Conservation (phyloP, 92 coral and sea anemone genomes). For the Anthopleura xanthogrammica region DNA sequence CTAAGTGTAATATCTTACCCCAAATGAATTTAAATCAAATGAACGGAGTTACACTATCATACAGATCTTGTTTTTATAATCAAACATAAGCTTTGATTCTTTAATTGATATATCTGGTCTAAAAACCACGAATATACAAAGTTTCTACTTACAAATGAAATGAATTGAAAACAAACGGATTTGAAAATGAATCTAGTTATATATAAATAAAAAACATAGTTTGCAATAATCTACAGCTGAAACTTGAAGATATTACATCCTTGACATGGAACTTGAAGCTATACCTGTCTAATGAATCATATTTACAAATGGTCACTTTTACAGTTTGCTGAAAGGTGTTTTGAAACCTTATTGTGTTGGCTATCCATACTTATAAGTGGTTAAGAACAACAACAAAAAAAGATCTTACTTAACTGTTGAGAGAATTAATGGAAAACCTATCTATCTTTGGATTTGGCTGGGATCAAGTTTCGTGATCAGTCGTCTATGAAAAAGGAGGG, state of each 20-base stretch:
- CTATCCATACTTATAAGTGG: not conserved
- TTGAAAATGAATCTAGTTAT: not conserved
- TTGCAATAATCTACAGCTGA: not conserved
- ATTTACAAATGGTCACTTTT: not conserved
- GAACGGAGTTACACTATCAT: not conserved
- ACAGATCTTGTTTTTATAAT: not conserved
- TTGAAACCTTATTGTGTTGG: too few relatives aligned
- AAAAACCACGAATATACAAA: not conserved
- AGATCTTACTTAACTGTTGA: not conserved
- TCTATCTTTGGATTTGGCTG: too few relatives aligned
- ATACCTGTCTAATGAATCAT: not conserved
- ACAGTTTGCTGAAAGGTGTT: not conserved
- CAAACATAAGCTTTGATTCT: not conserved
- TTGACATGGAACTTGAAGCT: not conserved
- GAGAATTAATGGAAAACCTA: not conserved
- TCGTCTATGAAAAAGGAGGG: too few relatives aligned
- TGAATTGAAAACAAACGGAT: not conserved
- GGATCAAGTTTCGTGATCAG: not conserved
- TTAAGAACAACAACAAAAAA: too few relatives aligned
- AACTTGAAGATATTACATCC: not conserved
- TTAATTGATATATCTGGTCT: not conserved
- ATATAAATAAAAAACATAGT: not conserved
- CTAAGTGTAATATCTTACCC: too few relatives aligned
- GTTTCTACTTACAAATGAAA: conserved; percentile 5
- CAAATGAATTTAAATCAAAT: too few relatives aligned